Conservation (phyloP, 1,140 invertebrate species). For the Papilio dardanus region DNA sequence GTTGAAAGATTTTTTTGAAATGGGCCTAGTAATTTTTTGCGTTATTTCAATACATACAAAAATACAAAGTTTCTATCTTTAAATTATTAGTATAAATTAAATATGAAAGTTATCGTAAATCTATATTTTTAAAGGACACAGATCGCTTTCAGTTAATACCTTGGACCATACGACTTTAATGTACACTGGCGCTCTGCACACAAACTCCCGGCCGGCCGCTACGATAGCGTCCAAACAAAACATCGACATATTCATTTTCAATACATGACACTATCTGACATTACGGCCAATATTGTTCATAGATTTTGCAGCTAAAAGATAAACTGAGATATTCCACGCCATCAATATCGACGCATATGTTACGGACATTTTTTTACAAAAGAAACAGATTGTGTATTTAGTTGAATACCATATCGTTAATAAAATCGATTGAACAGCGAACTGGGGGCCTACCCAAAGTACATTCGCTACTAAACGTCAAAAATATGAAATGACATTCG, state of each 20-base stretch:
- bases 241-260: slow-evolving; percentile 38
- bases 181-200: slow-evolving; percentile 33
- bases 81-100: too few species aligned
- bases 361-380: background rate
- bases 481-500: too few species aligned
- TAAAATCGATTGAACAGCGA: too few species aligned
- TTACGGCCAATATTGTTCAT: slow-evolving; percentile 37
- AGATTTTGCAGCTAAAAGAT: slow-evolving; percentile 37
- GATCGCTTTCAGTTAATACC: background rate
- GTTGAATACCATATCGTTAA: too few species aligned
- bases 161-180: slow-evolving; percentile 20
- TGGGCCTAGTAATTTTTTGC: too few species aligned
- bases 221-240: slow-evolving; percentile 38
- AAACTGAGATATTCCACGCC: slow-evolving; percentile 23
- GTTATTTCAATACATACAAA: too few species aligned
- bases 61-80: too few species aligned
- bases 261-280: slow-evolving; percentile 39
- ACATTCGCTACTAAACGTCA: too few species aligned
- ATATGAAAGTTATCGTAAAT: background rate
- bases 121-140: background rate
- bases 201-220: slow-evolving; percentile 31
- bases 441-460: too few species aligned
- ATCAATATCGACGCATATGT: background rate
- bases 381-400: background rate
- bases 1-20: too few species aligned